Base-by-base conservation (phyloP, 2,888 invertebrate species). In the Drosophila emarginata region DNA sequence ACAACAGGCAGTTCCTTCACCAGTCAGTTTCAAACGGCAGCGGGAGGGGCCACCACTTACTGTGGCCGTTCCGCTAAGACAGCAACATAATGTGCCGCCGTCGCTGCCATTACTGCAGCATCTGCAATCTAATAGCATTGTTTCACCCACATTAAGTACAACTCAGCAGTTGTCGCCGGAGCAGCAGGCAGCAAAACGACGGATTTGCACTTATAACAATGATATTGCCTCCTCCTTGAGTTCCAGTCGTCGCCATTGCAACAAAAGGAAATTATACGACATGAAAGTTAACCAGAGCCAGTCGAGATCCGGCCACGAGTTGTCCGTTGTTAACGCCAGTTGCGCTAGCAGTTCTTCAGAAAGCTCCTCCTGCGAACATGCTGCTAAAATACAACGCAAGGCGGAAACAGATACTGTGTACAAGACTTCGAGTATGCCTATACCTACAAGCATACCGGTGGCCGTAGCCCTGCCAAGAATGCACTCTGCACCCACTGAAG, bases 221-320 rank as follows among this genome's bases (percentile, higher is more conserved):
- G 92, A 92, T 61, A 91, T 92, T 51, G 78, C 82, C 23, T 91
- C 92, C 58, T 92, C 92, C 0, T 76, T 92, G 0, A 92, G 92
- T 61, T 92, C 92, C 1, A 92, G 92, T 64, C 76, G 80, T 5
- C 37, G 76, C 7, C 85, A 85, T 26, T 72, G 69, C 4, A 89
- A 83, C 67, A 91, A 91, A 63, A 82, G 84, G 0, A 90, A 89
- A 66, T 61, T 82, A 0, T 73, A 74, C 18, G 87, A 80, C 23
- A 76, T 53, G 59, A 71, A 70, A 2, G 73, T 67, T 50, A 58
- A 65, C n/a, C 12, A 58, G 7, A 71, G 74, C n/a, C 64, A 32
- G 7, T 58, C 52, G 15, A 21, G 14, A 9, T 63, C 51, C 14
- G 64, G 52, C 40, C 37, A 52, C n/a, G n/a, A 56, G 4, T 39